Conservation (phyloP, 2,797 vertebrate species). For the Falco berigora region DNA sequence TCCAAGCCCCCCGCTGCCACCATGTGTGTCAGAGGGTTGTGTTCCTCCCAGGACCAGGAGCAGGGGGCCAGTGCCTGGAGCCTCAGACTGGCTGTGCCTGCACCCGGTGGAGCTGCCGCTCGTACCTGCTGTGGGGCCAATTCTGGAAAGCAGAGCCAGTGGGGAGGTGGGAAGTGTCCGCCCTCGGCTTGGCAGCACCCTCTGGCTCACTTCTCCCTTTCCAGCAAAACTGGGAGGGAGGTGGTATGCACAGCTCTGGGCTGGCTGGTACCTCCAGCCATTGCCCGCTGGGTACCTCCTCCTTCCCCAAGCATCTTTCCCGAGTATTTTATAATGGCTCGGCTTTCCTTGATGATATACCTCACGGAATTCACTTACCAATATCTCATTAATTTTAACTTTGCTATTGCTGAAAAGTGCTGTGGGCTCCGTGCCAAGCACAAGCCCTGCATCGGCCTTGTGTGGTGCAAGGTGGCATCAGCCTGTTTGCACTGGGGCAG, state of each 20-base stretch:
- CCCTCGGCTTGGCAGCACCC: fast-evolving
- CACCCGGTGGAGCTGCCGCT: background rate
- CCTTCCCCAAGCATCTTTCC: background rate
- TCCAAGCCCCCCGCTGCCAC: background rate
- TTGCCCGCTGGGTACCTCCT: fast-evolving
- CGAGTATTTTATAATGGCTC: fast-evolving
- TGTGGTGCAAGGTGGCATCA: too few relatives aligned
- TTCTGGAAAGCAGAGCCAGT: fast-evolving
- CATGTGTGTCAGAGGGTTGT: too few relatives aligned
- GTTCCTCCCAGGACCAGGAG: background rate
- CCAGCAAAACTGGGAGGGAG: fast-evolving
- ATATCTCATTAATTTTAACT: background rate
- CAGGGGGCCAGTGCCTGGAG: background rate
- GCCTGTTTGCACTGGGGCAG: fast-evolving
- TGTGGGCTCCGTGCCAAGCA: background rate
- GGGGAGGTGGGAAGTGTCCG: fast-evolving
- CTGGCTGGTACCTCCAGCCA: fast-evolving
- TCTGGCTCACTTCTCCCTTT: background rate
- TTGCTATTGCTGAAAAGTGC: fast-evolving
- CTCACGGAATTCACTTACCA: background rate
- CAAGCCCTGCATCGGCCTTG: background rate
- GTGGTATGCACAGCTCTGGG: fast-evolving
- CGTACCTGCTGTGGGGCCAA: fast-evolving
- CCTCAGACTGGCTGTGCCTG: background rate
- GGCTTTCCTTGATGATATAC: too few relatives aligned